Evolutionary conservation across 2,888 invertebrate genomes (phyloP), one percentile per base, ranked within the genome.

Genomic region (Limnephilus rhombicus): DNA sequence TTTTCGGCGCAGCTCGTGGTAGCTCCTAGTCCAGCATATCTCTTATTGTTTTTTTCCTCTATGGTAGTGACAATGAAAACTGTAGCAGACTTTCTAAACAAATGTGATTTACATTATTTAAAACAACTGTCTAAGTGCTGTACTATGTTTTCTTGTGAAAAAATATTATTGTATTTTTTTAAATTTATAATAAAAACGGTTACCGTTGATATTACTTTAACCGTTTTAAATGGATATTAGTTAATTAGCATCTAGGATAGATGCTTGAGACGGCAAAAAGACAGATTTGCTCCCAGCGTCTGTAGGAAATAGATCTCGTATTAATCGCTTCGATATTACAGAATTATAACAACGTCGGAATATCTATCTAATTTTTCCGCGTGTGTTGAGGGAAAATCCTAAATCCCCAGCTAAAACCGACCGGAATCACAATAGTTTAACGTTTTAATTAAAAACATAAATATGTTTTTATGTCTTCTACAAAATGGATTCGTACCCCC

Each of bases 401-500:
- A 29, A 37, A 88, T 68, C 68, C 31, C 31, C 31, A 68, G 88
- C 53, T 88, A 86, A 49, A 53, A 68, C 68, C 68, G 24, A 45
- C 29, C 88, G 15, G 80, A 88, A 88, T 88, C 88, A 88, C 88
- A 29, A 88, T 88, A 31, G 68, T 34, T 68, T 88, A 88, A 88
- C 88, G 34, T 88, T 88, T 53, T 34, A 88, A 88, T 34, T 68
- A 53, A 88, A 85, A 68, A 88, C 88, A 88, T 29, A 86, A 29
- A 86, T 86, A 34, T 83, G 24, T 68, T 9, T 68, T 83, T 83
- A 37, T 86, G 86, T 88, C 13, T 12, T 13, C 68, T 68, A 68
- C 88, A 34, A 68, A 53, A 88, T 68, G 88, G 88, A 68, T 34
- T 18, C 45, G 24, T 24, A 49, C 53, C 88, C 86, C 88, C 53